Evolutionary conservation across 1,140 invertebrate genomes (phyloP).

Genomic region (Pogonomyrmex barbatus): DNA sequence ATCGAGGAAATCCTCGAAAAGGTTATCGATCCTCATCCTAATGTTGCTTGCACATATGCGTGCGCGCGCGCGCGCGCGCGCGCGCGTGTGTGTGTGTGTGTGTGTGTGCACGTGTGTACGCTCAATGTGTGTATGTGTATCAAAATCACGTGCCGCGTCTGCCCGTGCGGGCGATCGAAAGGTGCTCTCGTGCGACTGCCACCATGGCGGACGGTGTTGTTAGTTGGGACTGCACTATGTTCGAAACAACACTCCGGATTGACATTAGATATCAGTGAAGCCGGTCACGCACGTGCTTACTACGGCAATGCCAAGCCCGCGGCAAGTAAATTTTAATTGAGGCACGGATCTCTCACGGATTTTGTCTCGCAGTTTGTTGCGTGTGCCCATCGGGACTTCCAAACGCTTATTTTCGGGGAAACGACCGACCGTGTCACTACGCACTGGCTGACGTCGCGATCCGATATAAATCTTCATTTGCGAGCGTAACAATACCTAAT

Average conservation of each 20-base stretch:
- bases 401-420: conserved; percentile 21
- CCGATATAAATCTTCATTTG: neutral
- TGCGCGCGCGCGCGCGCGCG: conserved; percentile 29
- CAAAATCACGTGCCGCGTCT: conserved; percentile 63
- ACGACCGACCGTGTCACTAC: neutral
- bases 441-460: neutral
- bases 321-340: conserved; percentile 71
- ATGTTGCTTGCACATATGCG: neutral
- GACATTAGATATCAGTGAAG: conserved; percentile 71
- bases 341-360: conserved; percentile 61
- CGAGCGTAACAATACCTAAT: neutral
- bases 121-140: conserved; percentile 31
- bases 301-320: conserved; percentile 9
- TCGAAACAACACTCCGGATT: conserved; percentile 68
- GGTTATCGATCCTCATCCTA: conserved; percentile 57
- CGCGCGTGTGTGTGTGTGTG: conserved; percentile 11
- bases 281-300: conserved; percentile 65
- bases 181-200: conserved; percentile 4
- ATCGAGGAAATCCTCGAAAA: conserved; percentile 75
- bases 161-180: conserved; percentile 26
- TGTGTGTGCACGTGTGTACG: neutral
- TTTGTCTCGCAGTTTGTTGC: conserved; percentile 47
- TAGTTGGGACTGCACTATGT: conserved; percentile 46
- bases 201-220: conserved; percentile 16
- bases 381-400: conserved; percentile 9